phyloP scores from a whole-genome alignment of 2,113 vertebrate species.

The Fregata magnificens region DNA sequence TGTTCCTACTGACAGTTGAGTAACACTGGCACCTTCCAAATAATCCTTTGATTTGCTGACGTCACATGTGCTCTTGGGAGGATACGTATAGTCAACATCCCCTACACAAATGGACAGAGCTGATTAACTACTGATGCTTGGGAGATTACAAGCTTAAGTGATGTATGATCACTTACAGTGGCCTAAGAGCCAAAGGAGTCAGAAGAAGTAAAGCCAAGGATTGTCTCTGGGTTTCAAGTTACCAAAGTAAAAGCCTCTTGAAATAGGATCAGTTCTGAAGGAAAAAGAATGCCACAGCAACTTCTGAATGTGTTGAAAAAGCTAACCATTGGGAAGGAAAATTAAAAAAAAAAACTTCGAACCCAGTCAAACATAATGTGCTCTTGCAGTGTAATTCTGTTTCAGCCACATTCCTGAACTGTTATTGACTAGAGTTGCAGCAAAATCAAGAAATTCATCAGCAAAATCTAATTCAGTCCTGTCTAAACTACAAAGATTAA shows the following conservation, averaged over 20 bases:
- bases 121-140: neutral
- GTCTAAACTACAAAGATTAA: neutral
- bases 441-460: neutral
- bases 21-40: neutral
- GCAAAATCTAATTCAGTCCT: neutral
- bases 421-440: neutral
- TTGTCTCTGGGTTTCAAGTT: neutral
- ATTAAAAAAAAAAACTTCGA: neutral
- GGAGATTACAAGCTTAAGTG: neutral
- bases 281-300: neutral
- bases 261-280: neutral
- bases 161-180: neutral
- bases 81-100: neutral
- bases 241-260: neutral
- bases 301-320: neutral
- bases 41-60: neutral
- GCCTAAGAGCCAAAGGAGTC: neutral
- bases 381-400: neutral
- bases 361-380: neutral
- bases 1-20: neutral
- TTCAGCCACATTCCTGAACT: neutral
- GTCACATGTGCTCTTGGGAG: neutral
- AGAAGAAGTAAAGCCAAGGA: neutral
- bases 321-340: neutral
- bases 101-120: neutral